phyloP scores from a whole-genome alignment of 1,140 invertebrate genomes.

The Aporrectodea caliginosa region DNA sequence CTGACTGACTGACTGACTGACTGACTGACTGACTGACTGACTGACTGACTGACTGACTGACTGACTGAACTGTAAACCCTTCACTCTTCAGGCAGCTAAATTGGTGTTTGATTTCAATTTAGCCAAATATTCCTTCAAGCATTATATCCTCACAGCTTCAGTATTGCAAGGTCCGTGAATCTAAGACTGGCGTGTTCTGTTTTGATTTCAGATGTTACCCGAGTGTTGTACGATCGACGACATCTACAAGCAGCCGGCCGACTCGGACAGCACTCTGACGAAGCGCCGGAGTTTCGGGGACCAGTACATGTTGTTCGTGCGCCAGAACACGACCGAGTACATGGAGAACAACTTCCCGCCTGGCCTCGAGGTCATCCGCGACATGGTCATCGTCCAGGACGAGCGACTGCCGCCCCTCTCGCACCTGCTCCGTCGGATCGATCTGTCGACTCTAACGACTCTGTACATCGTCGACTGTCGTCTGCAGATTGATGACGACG shows the following conservation, averaged over 20 bases:
- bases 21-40: too few species aligned
- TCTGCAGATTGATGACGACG: constrained; percentile 20
- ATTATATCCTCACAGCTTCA: too few species aligned
- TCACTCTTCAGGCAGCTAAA: too few species aligned
- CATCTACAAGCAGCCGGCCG: constrained; percentile 20
- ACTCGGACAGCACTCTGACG: constrained; percentile 29
- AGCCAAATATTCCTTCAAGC: too few species aligned
- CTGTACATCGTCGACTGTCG: constrained; percentile 33
- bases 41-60: too few species aligned
- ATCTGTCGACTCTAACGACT: constrained; percentile 15
- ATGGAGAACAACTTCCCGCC: constrained; percentile 33
- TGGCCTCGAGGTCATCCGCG: constrained; percentile 26
- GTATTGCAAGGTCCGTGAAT: too few species aligned
- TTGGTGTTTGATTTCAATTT: too few species aligned
- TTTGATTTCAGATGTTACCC: constrained; percentile 33
- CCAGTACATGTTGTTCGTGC: constrained; percentile 34
- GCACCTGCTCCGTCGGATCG: constrained; percentile 23
- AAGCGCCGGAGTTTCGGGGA: constrained; percentile 34
- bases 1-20: too few species aligned
- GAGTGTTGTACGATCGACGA: constrained; percentile 29
- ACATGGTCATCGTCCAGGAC: constrained; percentile 31
- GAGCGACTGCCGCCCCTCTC: constrained; percentile 31
- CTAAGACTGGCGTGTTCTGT: too few species aligned
- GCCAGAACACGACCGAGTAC: constrained; percentile 32
- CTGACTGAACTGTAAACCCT: too few species aligned